Base-by-base conservation (phyloP, 2,888 invertebrate genomes). In the Drosophila multiciliata region DNA sequence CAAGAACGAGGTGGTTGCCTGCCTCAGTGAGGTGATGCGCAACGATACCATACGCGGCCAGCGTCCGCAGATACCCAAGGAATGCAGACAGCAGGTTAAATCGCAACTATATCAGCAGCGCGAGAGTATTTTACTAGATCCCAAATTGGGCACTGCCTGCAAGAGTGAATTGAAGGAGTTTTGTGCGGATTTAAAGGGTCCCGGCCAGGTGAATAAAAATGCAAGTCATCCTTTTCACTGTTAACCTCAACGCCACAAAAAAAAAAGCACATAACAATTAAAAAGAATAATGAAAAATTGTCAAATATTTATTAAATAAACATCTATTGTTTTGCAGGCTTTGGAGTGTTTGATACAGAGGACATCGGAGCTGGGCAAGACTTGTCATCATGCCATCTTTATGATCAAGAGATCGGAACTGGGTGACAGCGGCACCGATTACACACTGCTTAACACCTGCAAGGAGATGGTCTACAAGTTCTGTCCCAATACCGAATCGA, bases 31-130 rank as follows among this genome's bases (percentile, higher is more conserved):
- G 92, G 96, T 97, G 75, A 96, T 99, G 59, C 95, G 98, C 76
- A 97, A 98, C 91, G 98, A 98, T 91, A 97, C 97, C 1, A 95
- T 98, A 68, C 94, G 94, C 42, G 95, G 95, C 63, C 94, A 95
- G 55, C 96, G 96, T 71, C 97, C 97, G 80, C 95, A 96, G 77
- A 96, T 99, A 87, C 95, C 96, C 5, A 97, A 96, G 92, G 97
- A 97, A 29, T 99, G 99, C 91, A 95, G 98, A 38, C 97, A 97
- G 90, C 98, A 99, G 92, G 94, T 99, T 23, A 95, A 96, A 90
- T 96, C 97, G 58, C 98, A 99, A 91, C 94, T 99, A 33, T 96
- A 98, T 87, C 98, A 98, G 91, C 97, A 98, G 92, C 95, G 97
- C 78, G 99, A 99, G 93, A 97, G 95, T 90, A 96, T 98, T 77